phyloP scores from a whole-genome alignment of 2,797 vertebrate species.

The Chanos chanos region DNA sequence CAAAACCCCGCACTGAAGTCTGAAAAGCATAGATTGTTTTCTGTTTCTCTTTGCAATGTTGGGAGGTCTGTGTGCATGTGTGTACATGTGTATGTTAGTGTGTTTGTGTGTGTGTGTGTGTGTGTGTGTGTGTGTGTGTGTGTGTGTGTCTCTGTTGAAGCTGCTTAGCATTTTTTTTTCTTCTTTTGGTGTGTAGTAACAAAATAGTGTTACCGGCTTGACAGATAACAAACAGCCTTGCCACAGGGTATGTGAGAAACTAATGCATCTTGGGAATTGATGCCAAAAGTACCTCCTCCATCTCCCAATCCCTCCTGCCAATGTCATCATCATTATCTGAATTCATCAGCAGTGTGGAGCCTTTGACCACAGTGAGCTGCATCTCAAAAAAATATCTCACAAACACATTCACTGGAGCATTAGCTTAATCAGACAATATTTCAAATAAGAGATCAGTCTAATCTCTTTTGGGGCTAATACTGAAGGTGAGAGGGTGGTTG shows the following conservation, averaged over 20 bases:
- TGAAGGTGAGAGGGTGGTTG: too few species aligned
- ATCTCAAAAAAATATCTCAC: slow-evolving; percentile 47
- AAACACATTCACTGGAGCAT: slow-evolving; percentile 19
- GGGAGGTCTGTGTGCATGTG: slow-evolving; percentile 28
- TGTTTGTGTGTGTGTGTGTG: background rate
- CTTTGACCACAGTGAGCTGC: slow-evolving; percentile 27
- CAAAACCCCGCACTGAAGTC: too few species aligned
- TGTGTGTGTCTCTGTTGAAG: background rate
- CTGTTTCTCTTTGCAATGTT: slow-evolving; percentile 26
- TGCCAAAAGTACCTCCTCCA: slow-evolving; percentile 44
- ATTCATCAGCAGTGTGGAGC: slow-evolving; percentile 46
- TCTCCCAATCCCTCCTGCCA: slow-evolving; percentile 42
- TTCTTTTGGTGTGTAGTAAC: slow-evolving; percentile 31
- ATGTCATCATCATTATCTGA: slow-evolving; percentile 54
- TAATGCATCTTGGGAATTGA: slow-evolving; percentile 59
- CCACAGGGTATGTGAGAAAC: slow-evolving; percentile 51
- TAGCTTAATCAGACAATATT: background rate
- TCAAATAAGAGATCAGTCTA: slow-evolving; percentile 44
- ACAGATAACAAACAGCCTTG: slow-evolving; percentile 62
- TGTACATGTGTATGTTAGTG: slow-evolving; percentile 24
- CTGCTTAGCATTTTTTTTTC: slow-evolving; percentile 39
- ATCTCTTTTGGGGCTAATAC: slow-evolving; percentile 39
- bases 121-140: slow-evolving; percentile 36
- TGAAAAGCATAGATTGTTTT: slow-evolving; percentile 22
- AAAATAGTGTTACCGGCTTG: slow-evolving; percentile 41